Base-by-base conservation (phyloP, 2,113 vertebrate genomes). In the Passer montanus region DNA sequence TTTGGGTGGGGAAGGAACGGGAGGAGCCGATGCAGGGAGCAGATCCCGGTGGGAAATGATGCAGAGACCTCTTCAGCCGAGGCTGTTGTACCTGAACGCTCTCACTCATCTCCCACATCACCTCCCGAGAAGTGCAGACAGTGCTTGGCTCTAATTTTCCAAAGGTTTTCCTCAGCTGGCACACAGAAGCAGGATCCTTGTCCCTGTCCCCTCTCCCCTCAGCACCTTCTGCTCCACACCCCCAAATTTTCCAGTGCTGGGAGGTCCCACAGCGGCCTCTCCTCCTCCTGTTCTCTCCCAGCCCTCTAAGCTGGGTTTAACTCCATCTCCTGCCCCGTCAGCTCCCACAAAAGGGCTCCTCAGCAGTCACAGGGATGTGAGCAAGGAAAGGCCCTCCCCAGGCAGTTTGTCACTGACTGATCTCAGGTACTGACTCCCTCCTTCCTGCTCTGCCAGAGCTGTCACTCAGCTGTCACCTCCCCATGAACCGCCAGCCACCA, bases 171-270 rank as follows among this genome's bases (percentile, higher is more conserved):
- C 24, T 27, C 4, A 2, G 26, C 21, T n/a, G 37, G 46, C 19
- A 39, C 41, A 17, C 13, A 73, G 39, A 62, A 68, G 33, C n/a
- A 63, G 49, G 3, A 17, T 13, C 56, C 24, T 11, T 6, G 22
- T 33, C 39, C 33, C 44, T 2, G 15, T 8, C 35, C 15, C 17
- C 46, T 12, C 49, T 30, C 23, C 41, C n/a, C 35, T 17, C 74
- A 24, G n/a, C n/a, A 47, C n/a, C 39, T n/a, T 44, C 59, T 58
- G 58, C 59, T 58, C 77, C 73, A 23, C 49, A 18, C 2, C 31
- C 23, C 31, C 43, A 2, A 2, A 8, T 21, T 33, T 8, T 9
- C 41, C 50, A 28, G 5, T 0, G 1, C 46, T 11, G 47, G 20
- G 24, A 41, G 13, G 39, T 69, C 49, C 59, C 39, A 50, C 77